A percentile compares a stretch with the other conserved stretches of the same genome.
Evolutionary conservation across 2,797 vertebrate species (phyloP).

Genomic region (Synaphobranchus kaupii): DNA sequence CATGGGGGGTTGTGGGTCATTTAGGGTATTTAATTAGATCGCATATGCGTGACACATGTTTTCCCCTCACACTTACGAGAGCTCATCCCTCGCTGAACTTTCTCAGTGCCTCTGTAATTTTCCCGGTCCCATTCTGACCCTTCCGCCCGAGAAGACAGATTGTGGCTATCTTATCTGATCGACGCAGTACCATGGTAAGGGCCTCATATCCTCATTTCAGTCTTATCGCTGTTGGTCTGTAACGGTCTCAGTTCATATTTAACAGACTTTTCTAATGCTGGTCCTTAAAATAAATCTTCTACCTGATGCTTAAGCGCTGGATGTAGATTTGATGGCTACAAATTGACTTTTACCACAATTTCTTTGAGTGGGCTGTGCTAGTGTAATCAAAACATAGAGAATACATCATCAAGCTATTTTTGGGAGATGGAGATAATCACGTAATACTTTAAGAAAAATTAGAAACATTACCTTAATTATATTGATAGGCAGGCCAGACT

Average conservation of each 20-base stretch:
- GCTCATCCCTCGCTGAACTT: constrained; percentile 39
- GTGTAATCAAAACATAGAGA: background rate
- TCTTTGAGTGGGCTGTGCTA: background rate
- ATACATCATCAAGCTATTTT: background rate
- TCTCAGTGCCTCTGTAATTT: constrained; percentile 37
- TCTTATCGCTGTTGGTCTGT: background rate
- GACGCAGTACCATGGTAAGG: constrained; percentile 62
- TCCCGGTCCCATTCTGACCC: background rate
- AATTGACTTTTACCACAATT: background rate
- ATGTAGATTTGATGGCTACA: background rate
- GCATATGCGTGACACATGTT: constrained; percentile 40
- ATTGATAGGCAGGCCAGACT: background rate
- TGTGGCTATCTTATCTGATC: background rate
- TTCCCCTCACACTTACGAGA: constrained; percentile 26
- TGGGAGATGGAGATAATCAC: background rate
- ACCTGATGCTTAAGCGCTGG: background rate
- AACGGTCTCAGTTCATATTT: background rate
- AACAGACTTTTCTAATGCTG: background rate
- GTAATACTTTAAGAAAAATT: background rate
- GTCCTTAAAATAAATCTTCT: background rate
- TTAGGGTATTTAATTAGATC: constrained; percentile 51
- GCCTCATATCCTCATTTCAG: constrained; percentile 26
- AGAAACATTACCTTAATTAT: background rate
- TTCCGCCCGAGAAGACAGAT: background rate
- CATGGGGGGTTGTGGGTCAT: constrained; percentile 42